Evolutionary conservation across 2,888 invertebrate genomes (phyloP).

Genomic region (Odontocolon sp.): DNA sequence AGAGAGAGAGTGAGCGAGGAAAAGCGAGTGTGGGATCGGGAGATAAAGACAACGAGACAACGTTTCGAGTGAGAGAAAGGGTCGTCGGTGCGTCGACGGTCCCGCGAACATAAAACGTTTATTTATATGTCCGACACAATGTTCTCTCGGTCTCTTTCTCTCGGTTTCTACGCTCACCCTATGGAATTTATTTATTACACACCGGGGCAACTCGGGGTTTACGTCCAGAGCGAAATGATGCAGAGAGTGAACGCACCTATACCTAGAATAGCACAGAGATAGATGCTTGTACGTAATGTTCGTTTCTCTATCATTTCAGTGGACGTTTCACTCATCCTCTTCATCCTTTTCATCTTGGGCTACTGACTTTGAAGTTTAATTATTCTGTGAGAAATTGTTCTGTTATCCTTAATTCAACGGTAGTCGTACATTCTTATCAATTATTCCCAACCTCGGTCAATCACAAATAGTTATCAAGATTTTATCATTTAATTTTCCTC

Average conservation of each 20-base stretch:
- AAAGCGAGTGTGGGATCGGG: slow-evolving; percentile 51
- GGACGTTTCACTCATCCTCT: background rate
- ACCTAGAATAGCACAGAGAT: too few relatives aligned
- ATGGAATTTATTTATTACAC: slow-evolving; percentile 75
- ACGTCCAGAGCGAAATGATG: slow-evolving; percentile 34
- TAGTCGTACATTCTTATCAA: too few relatives aligned
- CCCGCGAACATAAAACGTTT: slow-evolving; percentile 78
- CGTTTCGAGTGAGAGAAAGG: slow-evolving; percentile 55
- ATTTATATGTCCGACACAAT: slow-evolving; percentile 80
- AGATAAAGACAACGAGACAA: slow-evolving; percentile 64
- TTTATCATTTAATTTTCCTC: too few relatives aligned
- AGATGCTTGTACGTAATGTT: background rate
- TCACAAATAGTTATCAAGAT: too few relatives aligned
- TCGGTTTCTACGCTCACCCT: slow-evolving; percentile 55
- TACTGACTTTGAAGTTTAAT: too few relatives aligned
- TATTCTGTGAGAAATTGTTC: too few relatives aligned
- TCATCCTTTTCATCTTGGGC: background rate
- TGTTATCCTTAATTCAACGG: too few relatives aligned
- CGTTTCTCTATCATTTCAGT: background rate
- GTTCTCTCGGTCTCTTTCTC: slow-evolving; percentile 65
- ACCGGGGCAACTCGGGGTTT: slow-evolving; percentile 32
- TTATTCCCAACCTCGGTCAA: too few relatives aligned
- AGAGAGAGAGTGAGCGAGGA: slow-evolving; percentile 40
- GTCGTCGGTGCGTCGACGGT: slow-evolving; percentile 55
- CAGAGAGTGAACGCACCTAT: slow-evolving; percentile 7